Conservation (phyloP, 2,888 invertebrate genomes). For the Acanthosepion pharaonis region DNA sequence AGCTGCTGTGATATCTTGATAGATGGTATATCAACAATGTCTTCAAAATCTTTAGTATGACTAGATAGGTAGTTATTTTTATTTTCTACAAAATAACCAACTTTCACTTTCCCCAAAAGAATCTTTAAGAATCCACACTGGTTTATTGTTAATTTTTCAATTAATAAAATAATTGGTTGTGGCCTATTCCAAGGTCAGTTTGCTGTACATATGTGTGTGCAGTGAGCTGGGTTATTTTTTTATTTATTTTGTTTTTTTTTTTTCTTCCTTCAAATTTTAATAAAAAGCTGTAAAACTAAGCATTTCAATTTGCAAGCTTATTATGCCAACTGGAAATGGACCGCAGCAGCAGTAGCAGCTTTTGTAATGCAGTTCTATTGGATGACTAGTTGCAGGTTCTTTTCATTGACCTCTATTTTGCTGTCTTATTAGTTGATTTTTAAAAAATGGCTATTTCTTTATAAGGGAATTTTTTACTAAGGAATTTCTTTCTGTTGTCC, state of each 20-base stretch:
- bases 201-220: slow-evolving; percentile 22
- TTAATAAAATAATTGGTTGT: not conserved
- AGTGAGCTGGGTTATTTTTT: not conserved
- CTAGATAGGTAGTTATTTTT: slow-evolving; percentile 15
- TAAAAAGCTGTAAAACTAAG: not conserved
- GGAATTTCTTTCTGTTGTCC: slow-evolving; percentile 39
- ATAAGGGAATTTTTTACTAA: slow-evolving; percentile 6
- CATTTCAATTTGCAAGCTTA: not conserved
- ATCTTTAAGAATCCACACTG: no score
- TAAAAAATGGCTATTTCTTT: slow-evolving; percentile 35
- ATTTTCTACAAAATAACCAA: not conserved
- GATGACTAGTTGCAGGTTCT: slow-evolving; percentile 46
- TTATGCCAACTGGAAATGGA: slow-evolving; percentile 1
- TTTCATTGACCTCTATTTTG: not conserved
- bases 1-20: not conserved
- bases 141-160: not conserved
- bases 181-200: not conserved
- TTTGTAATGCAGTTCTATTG: slow-evolving; percentile 46
- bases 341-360: slow-evolving; percentile 43
- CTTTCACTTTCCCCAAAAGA: not conserved
- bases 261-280: not conserved
- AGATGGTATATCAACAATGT: not conserved
- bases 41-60: not conserved
- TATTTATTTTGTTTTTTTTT: no score
- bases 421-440: not conserved